Evolutionary conservation across 2,888 invertebrate genomes (phyloP).

Genomic region (Scaptomyza parva): DNA sequence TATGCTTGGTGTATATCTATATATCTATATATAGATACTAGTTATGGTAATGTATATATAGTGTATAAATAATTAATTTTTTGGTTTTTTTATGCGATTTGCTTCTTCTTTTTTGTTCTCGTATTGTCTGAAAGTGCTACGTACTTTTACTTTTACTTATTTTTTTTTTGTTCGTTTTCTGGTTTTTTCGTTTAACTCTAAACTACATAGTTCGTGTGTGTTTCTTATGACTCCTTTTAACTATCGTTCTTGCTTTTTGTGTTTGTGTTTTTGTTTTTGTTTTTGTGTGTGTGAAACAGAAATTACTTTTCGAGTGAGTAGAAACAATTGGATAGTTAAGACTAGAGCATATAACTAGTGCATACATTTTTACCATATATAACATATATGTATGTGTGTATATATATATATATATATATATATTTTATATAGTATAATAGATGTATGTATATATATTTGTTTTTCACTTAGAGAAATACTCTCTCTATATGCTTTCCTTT

Average conservation of each 20-base stretch:
- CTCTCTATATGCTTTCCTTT: slow-evolving; percentile 7
- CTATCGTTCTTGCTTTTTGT: not conserved
- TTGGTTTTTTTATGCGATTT: slow-evolving; percentile 22
- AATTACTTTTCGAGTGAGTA: slow-evolving; percentile 6
- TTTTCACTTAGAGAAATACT: slow-evolving; percentile 34
- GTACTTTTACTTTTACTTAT: slow-evolving; percentile 47
- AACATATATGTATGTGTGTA: slow-evolving; percentile 21
- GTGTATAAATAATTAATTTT: slow-evolving; percentile 39
- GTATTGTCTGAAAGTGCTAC: slow-evolving; percentile 79
- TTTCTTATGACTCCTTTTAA: slow-evolving; percentile 11
- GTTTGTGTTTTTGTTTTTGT: no score
- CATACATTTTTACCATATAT: slow-evolving; percentile 39
- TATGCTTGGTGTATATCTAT: slow-evolving; percentile 13
- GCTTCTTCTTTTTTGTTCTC: slow-evolving; percentile 38
- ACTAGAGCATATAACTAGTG: slow-evolving; percentile 70
- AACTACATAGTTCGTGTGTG: slow-evolving; percentile 70
- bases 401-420: slow-evolving; percentile 26
- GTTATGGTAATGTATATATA: slow-evolving; percentile 25
- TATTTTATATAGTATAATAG: slow-evolving; percentile 41
- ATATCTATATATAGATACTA: slow-evolving; percentile 16
- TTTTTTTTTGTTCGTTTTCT: slow-evolving; percentile 7
- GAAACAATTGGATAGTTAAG: slow-evolving; percentile 53
- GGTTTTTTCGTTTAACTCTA: slow-evolving; percentile 50
- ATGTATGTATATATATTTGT: slow-evolving; percentile 32
- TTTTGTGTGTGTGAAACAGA: slow-evolving; percentile 47